Conservation (phyloP, 1,140 invertebrate species). For the Drosophila lini region DNA sequence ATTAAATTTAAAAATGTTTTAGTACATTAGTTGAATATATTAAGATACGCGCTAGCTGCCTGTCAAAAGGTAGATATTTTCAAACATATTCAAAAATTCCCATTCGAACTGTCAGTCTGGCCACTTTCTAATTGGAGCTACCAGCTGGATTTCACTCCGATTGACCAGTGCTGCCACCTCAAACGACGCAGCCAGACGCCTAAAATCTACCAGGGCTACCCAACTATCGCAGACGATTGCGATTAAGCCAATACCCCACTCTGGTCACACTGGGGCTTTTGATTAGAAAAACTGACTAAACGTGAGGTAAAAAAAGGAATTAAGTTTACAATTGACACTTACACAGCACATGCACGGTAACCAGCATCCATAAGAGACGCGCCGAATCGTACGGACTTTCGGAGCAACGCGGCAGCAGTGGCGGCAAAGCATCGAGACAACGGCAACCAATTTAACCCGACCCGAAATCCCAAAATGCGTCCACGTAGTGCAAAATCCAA, state of each 20-base stretch:
- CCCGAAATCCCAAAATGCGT: conserved; percentile 45
- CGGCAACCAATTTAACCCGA: neutral
- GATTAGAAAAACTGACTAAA: conserved; percentile 46
- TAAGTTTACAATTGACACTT: conserved; percentile 24
- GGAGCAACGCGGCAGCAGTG: conserved; percentile 6
- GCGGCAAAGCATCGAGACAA: neutral
- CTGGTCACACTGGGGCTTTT: conserved; percentile 36
- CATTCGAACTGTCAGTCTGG: neutral
- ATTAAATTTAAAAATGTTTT: neutral
- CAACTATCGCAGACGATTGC: neutral
- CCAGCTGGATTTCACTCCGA: neutral
- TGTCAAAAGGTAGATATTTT: neutral
- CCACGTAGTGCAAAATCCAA: conserved; percentile 79
- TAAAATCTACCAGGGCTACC: neutral
- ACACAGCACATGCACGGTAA: conserved; percentile 37
- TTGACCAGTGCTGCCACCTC: neutral
- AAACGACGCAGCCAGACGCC: neutral
- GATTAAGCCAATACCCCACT: neutral
- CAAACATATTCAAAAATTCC: neutral
- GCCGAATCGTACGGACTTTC: conserved; percentile 3
- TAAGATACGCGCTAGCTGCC: too few relatives aligned
- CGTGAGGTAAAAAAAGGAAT: conserved; percentile 53
- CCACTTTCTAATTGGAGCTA: neutral
- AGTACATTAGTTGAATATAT: too few relatives aligned
- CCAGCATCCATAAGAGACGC: conserved; percentile 2